Percentiles rank a stretch among this genome's conserved stretches.
phyloP scores from a whole-genome alignment of 2,888 invertebrate species.

The Odontothrips loti region DNA sequence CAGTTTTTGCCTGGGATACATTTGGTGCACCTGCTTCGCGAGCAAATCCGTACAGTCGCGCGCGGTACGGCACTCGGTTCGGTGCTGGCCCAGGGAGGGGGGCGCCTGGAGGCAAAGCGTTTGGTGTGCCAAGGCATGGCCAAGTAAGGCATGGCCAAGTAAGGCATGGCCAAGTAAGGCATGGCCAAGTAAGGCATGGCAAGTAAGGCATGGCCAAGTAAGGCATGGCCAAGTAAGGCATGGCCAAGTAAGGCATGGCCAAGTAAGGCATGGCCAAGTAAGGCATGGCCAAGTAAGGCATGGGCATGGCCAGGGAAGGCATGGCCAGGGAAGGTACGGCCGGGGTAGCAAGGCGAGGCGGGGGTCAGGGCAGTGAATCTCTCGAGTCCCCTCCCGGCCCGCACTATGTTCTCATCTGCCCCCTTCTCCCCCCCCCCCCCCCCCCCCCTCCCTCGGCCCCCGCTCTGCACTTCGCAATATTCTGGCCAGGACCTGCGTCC shows the following conservation, averaged over 20 bases:
- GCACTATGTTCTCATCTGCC: slow-evolving; percentile 24
- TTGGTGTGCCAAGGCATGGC: background rate
- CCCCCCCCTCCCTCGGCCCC: too few relatives aligned
- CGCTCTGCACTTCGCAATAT: slow-evolving; percentile 1
- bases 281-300: background rate
- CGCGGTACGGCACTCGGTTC: background rate
- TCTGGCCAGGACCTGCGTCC: background rate
- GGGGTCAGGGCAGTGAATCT: slow-evolving; percentile 10
- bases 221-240: background rate
- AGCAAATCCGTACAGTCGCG: background rate
- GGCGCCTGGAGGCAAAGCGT: background rate
- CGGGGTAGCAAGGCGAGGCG: background rate
- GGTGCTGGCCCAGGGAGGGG: too few relatives aligned
- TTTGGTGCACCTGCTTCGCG: slow-evolving; percentile 6
- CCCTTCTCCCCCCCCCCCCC: background rate
- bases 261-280: background rate
- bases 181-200: too few relatives aligned
- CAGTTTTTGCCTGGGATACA: background rate
- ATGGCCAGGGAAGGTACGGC: background rate
- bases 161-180: background rate
- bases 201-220: background rate
- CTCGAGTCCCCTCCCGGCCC: background rate
- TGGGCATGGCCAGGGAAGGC: too few relatives aligned
- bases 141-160: background rate
- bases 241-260: background rate